phyloP scores from a whole-genome alignment of 2,797 vertebrate genomes.

The Orestias chungarensis region DNA sequence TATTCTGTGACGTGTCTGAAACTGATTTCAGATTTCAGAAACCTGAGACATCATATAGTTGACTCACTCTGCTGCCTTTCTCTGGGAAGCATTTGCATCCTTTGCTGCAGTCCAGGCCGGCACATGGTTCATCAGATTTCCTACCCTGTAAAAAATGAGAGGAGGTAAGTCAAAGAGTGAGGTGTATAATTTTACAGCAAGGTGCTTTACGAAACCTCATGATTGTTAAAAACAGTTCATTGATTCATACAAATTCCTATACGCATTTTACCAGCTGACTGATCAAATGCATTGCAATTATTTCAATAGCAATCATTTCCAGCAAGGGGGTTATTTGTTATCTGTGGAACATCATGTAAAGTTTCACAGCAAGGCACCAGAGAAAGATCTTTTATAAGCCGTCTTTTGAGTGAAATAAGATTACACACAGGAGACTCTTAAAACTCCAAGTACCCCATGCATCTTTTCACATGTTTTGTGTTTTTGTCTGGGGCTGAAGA shows the following conservation, averaged over 20 bases:
- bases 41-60: not conserved
- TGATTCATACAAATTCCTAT: not conserved
- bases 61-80: conserved; percentile 91
- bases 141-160: conserved; percentile 77
- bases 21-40: not conserved
- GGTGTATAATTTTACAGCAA: not conserved
- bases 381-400: conserved; percentile 37
- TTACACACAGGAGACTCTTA: conserved; percentile 13
- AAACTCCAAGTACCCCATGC: conserved; percentile 6
- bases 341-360: conserved; percentile 36
- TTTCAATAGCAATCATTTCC: not conserved
- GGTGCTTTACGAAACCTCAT: not conserved
- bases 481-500: conserved; percentile 3
- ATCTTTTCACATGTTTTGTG: not conserved
- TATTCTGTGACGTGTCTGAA: not conserved
- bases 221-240: not conserved
- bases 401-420: conserved; percentile 42
- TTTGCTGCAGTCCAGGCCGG: conserved; percentile 85
- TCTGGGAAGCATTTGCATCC: conserved; percentile 88
- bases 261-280: not conserved
- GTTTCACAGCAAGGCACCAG: conserved; percentile 27
- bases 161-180: not conserved
- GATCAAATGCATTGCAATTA: not conserved
- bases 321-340: not conserved
- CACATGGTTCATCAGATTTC: conserved; percentile 81